Evolutionary conservation across 64 coral and sea anemone genomes (phyloP), one percentile per base, ranked within the genome.

Genomic region (Platygyra sinensis): DNA sequence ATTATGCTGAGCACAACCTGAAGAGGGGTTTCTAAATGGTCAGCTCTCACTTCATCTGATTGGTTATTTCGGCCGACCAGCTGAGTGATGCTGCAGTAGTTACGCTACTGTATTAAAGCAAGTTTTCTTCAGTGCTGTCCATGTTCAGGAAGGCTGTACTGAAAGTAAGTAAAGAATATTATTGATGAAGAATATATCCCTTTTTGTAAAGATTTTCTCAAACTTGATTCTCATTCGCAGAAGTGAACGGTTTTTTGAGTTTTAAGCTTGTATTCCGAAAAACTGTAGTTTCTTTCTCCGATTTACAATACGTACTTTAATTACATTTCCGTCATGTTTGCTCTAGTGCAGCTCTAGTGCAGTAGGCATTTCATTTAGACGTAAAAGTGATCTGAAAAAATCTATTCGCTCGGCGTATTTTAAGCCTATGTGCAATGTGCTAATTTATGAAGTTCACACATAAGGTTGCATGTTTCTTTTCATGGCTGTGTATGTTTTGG

Each of bases 1-100:
- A 85, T 85, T 24, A 85, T n/a, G 46, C 62, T 71, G 62, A 85
- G 69, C 9, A 63, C 63, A 9, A n/a, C 63, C 46, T 72, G 16
- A 14, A 85, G 81, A 10, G 28, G 33, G 51, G 42, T 50, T 52
- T 71, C 61, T 85, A 63, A 85, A 27, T 71, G 62, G 33, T 14
- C 50, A 12, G 20, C 63, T 69, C 19, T 57, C 36, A 52, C 25
- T 27, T 0, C 0, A 49, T 7, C 11, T 27, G 62, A 28, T 71
- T 71, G 81, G 62, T 85, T 72, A 33, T 14, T 85, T 51, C 22
- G 65, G 25, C 24, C 10, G 20, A 25, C 10, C 65, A 11, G 5
- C 28, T 24, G 49, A 55, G 49, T 16, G 46, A 29, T 79, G 38
- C 46, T 54, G 24, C 16, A 36, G 33, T 79, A 22, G n/a, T 79